These are phyloP conservation scores for Andrena bucephala DNA, from an alignment of 2,888 invertebrate genomes.

Conservation along the genomic window DNA sequence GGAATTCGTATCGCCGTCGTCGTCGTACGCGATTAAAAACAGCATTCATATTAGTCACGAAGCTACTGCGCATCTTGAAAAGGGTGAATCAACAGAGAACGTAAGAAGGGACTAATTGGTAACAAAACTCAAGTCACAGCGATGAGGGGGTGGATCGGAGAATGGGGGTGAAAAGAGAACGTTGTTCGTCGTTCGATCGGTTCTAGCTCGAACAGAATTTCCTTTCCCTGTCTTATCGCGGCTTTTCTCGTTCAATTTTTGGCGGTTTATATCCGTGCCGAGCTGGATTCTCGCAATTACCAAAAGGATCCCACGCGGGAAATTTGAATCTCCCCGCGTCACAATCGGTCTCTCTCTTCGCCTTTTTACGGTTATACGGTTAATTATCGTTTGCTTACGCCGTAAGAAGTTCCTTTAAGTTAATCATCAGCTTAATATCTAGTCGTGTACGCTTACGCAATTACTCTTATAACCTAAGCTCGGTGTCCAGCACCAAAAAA, in stretches of 20 bases:
- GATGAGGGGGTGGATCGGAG: neutral
- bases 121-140: neutral
- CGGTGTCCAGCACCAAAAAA: slow-evolving; percentile 85
- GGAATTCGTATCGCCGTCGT: slow-evolving; percentile 3
- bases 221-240: neutral
- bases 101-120: neutral
- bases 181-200: slow-evolving; percentile 49
- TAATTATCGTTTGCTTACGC: slow-evolving; percentile 70
- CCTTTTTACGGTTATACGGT: slow-evolving; percentile 44
- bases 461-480: slow-evolving; percentile 79
- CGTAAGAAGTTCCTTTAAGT: slow-evolving; percentile 69
- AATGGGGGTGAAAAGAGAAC: slow-evolving; percentile 5
- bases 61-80: slow-evolving; percentile 13
- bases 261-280: neutral
- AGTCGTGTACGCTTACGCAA: slow-evolving; percentile 73
- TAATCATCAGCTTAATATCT: slow-evolving; percentile 69
- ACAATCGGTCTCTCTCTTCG: slow-evolving; percentile 17
- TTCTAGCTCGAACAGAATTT: slow-evolving; percentile 21
- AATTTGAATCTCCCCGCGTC: slow-evolving; percentile 4
- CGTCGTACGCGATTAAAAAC: slow-evolving; percentile 33
- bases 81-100: slow-evolving; percentile 16
- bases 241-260: neutral
- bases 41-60: slow-evolving; percentile 22
- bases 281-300: slow-evolving; percentile 1
- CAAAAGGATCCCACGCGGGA: slow-evolving; percentile 2